Evolutionary conservation across 92 coral and sea anemone genomes (phyloP), one percentile per base, ranked within the genome.

Genomic region (Parazoanthus swiftii): DNA sequence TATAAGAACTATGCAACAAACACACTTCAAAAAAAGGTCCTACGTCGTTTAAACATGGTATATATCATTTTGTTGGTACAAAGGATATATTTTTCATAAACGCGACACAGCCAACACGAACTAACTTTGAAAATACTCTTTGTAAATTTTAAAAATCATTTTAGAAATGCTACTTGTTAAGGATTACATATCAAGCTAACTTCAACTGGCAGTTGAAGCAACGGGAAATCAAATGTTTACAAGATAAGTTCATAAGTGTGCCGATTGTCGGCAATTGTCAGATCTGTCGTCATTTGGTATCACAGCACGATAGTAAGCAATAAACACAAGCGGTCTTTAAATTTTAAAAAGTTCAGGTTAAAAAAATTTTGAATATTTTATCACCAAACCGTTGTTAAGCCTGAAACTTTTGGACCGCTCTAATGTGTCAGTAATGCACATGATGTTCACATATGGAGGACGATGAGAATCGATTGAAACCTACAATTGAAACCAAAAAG

Each of bases 251-350:
- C n/a, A 63, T 23, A 63, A 63, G 4, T 63, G 25, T 26, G 15
- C 26, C 26, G 59, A 54, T 54, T 54, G 59, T 54, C 18, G 14
- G 1, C 26, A 4, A 54, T 54, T 54, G 59, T 54, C 18, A 54
- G 1, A 8, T 63, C 26, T 9, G 70, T 63, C 8, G 70, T 63
- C 70, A 63, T 63, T 4, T 20, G 70, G 26, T 5, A 0, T 63
- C 70, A 26, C 70, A 56, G 70, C 84, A 37, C 26, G 84, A 80
- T n/a, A 21, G 21, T 18, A 56, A 56, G 85, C 72, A 80, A 16
- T 80, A 67, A 80, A 80, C 58, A 29, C 71, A 33, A 8, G 18
- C 18, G 38, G 50, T 80, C 15, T 16, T 58, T 80, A 59, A 80
- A 80, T 25, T 54, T 80, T 79, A 46, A 80, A 80, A 35, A 56